Percentiles rank a stretch among this genome's conserved stretches.
Evolutionary conservation across 1,140 invertebrate genomes (phyloP).

Genomic region (Anastrepha obliqua): DNA sequence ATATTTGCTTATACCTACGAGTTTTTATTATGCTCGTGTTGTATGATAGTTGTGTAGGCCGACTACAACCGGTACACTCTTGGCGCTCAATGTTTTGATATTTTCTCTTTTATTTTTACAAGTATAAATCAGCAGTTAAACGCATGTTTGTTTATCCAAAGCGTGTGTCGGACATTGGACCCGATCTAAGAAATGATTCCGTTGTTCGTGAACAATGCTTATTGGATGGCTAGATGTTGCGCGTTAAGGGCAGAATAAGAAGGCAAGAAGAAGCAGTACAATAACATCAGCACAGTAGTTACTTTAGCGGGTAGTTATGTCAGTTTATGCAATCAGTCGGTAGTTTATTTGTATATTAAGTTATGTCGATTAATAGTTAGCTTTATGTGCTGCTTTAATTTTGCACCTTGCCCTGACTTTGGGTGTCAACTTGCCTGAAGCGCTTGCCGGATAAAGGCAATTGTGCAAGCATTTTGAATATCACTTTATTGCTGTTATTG

Average conservation of each 20-base stretch:
- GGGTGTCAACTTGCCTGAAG: not conserved
- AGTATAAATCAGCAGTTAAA: constrained; percentile 13
- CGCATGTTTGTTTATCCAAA: constrained; percentile 37
- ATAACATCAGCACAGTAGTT: not conserved
- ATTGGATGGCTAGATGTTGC: not conserved
- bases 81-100: not conserved
- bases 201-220: not conserved
- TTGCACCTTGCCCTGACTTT: constrained; percentile 20
- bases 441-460: not conserved
- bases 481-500: not conserved
- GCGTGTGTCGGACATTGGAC: constrained; percentile 16
- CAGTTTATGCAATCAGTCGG: not conserved
- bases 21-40: too few species aligned
- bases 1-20: too few species aligned
- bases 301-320: not conserved
- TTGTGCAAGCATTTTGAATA: not conserved
- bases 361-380: not conserved
- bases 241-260: not conserved
- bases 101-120: not conserved
- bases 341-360: not conserved
- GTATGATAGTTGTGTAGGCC: too few species aligned
- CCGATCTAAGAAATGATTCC: not conserved
- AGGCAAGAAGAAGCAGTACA: not conserved
- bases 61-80: not conserved
- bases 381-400: not conserved